Conservation (phyloP, 2,113 vertebrate genomes). For the Gila orcuttii region DNA sequence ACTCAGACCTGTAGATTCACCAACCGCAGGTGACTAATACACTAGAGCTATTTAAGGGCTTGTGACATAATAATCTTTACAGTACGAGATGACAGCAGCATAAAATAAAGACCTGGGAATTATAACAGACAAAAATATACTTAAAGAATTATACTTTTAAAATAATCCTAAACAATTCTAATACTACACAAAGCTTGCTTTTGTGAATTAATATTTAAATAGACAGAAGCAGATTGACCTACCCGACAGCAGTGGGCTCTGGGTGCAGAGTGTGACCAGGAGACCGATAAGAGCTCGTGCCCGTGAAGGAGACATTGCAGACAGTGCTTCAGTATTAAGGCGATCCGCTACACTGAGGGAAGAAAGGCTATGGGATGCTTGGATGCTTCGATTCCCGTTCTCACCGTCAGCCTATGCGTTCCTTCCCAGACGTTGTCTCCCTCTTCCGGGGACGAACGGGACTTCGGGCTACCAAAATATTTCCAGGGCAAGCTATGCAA, state of each 20-base stretch:
- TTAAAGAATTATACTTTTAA: not conserved
- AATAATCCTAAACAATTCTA: not conserved
- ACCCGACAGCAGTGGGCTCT: constrained; percentile 72
- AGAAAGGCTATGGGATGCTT: constrained; percentile 60
- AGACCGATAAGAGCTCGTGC: constrained; percentile 76
- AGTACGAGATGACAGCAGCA: not conserved
- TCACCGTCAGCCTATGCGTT: not conserved
- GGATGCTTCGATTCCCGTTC: constrained; percentile 21
- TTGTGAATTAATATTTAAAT: not conserved
- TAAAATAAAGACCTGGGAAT: not conserved
- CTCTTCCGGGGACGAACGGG: constrained; percentile 58
- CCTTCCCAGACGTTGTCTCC: constrained; percentile 57
- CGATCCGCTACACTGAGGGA: constrained; percentile 59
- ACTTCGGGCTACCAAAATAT: not conserved
- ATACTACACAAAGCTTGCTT: not conserved
- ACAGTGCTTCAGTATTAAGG: constrained; percentile 65
- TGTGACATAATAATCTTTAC: not conserved
- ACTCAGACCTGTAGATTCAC: not conserved
- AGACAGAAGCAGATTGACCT: constrained; percentile 33
- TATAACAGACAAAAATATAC: not conserved
- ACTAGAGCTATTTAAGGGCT: not conserved
- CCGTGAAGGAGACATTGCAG: constrained; percentile 75
- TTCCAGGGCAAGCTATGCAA: not conserved
- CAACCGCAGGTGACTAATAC: not conserved
- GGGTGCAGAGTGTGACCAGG: constrained; percentile 72